Conservation (phyloP, 2,888 invertebrate species). For the Agrotis puta region DNA sequence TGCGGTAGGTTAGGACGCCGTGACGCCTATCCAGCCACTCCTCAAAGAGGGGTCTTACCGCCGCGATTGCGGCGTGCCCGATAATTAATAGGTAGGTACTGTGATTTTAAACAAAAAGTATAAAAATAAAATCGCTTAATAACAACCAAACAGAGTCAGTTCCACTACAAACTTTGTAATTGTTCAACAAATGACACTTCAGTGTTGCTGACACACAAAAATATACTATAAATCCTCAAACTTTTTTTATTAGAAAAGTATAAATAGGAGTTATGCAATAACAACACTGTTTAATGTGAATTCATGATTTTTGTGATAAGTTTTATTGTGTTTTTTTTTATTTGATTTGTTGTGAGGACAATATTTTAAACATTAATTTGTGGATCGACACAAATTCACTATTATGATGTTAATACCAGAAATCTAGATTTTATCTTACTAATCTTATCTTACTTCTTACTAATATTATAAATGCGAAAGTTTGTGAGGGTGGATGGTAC, state of each 20-base stretch:
- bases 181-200: slow-evolving; percentile 49
- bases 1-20: too few species aligned
- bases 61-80: too few species aligned
- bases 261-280: slow-evolving; percentile 50
- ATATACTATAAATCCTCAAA: slow-evolving; percentile 52
- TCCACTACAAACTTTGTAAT: slow-evolving; percentile 53
- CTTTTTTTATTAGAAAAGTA: slow-evolving; percentile 54
- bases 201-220: slow-evolving; percentile 44
- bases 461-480: too few species aligned
- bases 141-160: slow-evolving; percentile 39
- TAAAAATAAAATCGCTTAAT: not conserved
- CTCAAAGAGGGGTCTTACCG: too few species aligned
- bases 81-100: too few species aligned
- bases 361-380: not conserved
- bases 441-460: too few species aligned
- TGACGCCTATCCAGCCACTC: too few species aligned
- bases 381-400: not conserved
- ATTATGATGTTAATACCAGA: not conserved
- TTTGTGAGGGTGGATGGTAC: too few species aligned
- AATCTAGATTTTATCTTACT: not conserved
- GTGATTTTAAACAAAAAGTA: not conserved
- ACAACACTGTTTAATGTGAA: slow-evolving; percentile 28
- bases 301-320: slow-evolving; percentile 12
- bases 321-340: not conserved
- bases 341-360: not conserved